Percentiles rank a stretch among this genome's conserved stretches.
phyloP scores from a whole-genome alignment of 2,888 invertebrate species.

The Sinohyriopsis cumingii region DNA sequence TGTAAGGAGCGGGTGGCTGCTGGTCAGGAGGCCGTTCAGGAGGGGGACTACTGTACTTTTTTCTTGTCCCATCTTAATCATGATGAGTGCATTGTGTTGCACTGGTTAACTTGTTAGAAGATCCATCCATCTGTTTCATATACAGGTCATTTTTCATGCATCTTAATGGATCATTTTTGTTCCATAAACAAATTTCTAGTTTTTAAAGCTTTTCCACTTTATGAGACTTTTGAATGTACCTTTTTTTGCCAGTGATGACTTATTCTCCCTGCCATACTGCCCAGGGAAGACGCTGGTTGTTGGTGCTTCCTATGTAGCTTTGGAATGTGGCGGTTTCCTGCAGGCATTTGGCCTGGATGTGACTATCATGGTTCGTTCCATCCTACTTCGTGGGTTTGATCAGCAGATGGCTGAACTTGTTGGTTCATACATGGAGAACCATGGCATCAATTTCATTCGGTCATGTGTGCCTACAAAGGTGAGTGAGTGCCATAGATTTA shows the following conservation, averaged over 20 bases:
- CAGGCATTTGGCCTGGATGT: conserved; percentile 89
- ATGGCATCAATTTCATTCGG: conserved; percentile 84
- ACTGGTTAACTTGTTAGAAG: not conserved
- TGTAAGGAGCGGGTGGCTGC: no score
- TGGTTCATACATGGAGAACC: conserved; percentile 84
- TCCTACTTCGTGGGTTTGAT: conserved; percentile 91
- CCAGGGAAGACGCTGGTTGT: conserved; percentile 85
- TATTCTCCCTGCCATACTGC: conserved; percentile 86
- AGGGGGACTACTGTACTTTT: no score
- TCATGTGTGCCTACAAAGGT: conserved; percentile 59
- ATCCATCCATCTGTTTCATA: not conserved
- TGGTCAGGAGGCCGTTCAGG: no score
- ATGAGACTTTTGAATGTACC: not conserved
- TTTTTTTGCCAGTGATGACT: conserved; percentile 83
- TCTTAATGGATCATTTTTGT: not conserved
- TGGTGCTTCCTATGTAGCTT: conserved; percentile 84
- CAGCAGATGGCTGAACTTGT: conserved; percentile 91
- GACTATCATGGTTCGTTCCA: conserved; percentile 89
- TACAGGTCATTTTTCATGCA: not conserved
- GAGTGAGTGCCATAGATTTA: not conserved
- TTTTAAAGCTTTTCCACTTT: not conserved
- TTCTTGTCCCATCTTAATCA: no score
- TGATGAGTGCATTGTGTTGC: no score
- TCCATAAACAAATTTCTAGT: not conserved
- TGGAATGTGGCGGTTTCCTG: conserved; percentile 95